Conservation (phyloP, 2,797 vertebrate species). For the Hyperoplus immaculatus region DNA sequence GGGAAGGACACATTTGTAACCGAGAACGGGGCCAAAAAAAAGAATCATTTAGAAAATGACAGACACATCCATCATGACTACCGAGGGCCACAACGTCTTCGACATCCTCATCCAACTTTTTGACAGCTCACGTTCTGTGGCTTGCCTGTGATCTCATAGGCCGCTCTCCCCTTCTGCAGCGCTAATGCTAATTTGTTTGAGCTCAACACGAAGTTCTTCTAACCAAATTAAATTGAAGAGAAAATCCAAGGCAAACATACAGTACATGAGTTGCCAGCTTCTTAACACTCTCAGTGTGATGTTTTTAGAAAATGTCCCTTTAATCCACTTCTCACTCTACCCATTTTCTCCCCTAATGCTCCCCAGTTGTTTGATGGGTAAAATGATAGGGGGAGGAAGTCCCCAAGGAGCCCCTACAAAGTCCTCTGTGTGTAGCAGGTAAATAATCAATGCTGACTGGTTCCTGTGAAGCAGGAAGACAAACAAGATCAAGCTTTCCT, state of each 20-base stretch:
- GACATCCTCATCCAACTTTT: slow-evolving; percentile 53
- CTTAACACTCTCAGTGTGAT: slow-evolving; percentile 42
- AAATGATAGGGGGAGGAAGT: slow-evolving; percentile 54
- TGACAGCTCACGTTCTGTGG: slow-evolving; percentile 71
- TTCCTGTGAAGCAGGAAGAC: slow-evolving; percentile 79
- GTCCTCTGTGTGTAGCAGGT: slow-evolving; percentile 71
- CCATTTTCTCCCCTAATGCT: slow-evolving; percentile 23
- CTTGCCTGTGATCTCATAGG: slow-evolving; percentile 71
- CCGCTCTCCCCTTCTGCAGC: slow-evolving; percentile 48
- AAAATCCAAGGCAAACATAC: slow-evolving; percentile 60
- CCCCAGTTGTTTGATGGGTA: slow-evolving; percentile 45
- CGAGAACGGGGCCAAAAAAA: slow-evolving; percentile 46
- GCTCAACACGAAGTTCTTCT: slow-evolving; percentile 50
- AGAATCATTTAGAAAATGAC: slow-evolving; percentile 62
- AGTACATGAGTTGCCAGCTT: slow-evolving; percentile 15
- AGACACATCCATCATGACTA: slow-evolving; percentile 72
- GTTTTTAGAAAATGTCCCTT: slow-evolving; percentile 30
- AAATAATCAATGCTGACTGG: slow-evolving; percentile 77
- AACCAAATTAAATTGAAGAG: slow-evolving; percentile 57
- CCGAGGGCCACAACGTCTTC: slow-evolving; percentile 48
- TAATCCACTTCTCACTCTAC: slow-evolving; percentile 50
- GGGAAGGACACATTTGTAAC: slow-evolving; percentile 49
- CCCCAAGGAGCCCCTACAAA: slow-evolving; percentile 61
- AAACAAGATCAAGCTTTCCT: slow-evolving; percentile 73
- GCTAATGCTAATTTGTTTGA: slow-evolving; percentile 58